Base-by-base conservation (phyloP, 2,113 vertebrate species). In the Paradoxurus hermaphroditus region DNA sequence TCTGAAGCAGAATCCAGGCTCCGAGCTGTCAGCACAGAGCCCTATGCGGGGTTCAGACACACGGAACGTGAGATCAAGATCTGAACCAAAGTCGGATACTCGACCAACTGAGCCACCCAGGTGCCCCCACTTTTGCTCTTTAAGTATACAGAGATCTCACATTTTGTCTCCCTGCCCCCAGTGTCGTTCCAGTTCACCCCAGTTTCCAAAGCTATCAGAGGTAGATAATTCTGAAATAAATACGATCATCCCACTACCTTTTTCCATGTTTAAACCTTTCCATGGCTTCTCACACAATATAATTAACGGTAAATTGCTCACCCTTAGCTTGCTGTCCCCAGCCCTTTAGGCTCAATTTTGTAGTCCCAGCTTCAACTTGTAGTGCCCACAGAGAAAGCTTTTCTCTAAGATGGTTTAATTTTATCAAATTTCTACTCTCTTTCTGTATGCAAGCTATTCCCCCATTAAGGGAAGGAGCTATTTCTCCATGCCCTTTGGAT, bases 161-260 rank as follows among this genome's bases (percentile, higher is more conserved):
- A n/a, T 16, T 10, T 91, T 4, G 7, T n/a, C 25, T 34, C 44
- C 63, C 25, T 36, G 16, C 12, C 77, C 73, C 15, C 12, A n/a
- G 25, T 0, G 11, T 25, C 4, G 1, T 23, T 29, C 29, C 6
- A 0, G 4, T 56, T n/a, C 15, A 34, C 23, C 11, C 19, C 3
- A 29, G 51, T 96, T 41, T 79, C 41, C 7, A 4, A 12, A 86
- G 59, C 21, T 88, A 27, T 63, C 77, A 23, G 86, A 84, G n/a
- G 49, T 6, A 0, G 11, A 27, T 11, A 44, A 88, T 53, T 90
- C 68, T 56, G 51, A 63, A 65, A 25, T 19, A 21, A 78, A 92
- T 73, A 16, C 7, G 29, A 23, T 63, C 34, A 44, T n/a, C 36
- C n/a, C 27, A 68, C 29, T 70, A 19, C 23, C 46, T 83, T 21